Conservation (phyloP, 2,888 invertebrate species). For the Chrysomela aeneicollis region DNA sequence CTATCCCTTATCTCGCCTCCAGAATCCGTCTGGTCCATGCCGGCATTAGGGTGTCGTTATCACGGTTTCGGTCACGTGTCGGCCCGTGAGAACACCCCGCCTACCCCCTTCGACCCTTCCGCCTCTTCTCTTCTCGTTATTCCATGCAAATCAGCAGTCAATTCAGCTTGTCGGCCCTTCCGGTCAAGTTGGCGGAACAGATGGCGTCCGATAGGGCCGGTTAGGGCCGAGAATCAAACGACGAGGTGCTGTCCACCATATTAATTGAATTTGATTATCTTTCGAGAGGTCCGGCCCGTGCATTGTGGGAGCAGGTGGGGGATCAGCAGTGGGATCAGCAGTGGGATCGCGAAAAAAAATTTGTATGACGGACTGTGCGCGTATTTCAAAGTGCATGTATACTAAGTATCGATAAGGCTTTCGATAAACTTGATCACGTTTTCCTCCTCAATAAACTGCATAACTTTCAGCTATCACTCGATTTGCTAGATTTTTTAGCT, state of each 20-base stretch:
- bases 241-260: constrained; percentile 6
- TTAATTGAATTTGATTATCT: constrained; percentile 24
- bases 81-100: constrained; percentile 20
- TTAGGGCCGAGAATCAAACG: constrained; percentile 16
- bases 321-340: neutral
- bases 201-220: constrained; percentile 14
- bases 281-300: neutral
- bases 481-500: too few relatives aligned
- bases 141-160: constrained; percentile 56
- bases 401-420: too few relatives aligned
- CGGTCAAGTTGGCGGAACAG: constrained; percentile 12
- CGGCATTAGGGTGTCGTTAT: constrained; percentile 19
- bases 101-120: neutral
- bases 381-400: too few relatives aligned
- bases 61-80: constrained; percentile 48
- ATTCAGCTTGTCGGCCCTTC: constrained; percentile 29
- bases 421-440: too few relatives aligned
- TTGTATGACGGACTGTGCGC: too few relatives aligned
- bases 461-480: too few relatives aligned
- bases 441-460: too few relatives aligned
- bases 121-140: constrained; percentile 50
- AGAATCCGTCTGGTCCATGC: neutral
- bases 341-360: too few relatives aligned
- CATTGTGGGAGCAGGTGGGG: neutral
- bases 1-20: too few relatives aligned